These are phyloP conservation scores for Oenanthe oenanthe DNA, from an alignment of 2,113 vertebrate species.

Conservation along the genomic window DNA sequence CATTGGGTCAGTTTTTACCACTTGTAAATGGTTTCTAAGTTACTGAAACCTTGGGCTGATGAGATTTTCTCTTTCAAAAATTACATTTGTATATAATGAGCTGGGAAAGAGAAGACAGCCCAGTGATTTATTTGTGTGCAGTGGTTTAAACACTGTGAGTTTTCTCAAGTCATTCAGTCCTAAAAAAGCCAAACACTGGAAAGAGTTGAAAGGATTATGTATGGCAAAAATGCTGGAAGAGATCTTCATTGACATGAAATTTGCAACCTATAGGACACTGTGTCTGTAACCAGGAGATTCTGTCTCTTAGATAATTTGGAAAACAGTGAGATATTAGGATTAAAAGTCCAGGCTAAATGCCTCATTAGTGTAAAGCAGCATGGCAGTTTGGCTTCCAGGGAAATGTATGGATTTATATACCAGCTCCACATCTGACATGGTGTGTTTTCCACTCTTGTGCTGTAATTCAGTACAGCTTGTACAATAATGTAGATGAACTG, in stretches of 20 bases:
- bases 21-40: background rate
- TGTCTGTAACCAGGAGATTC: background rate
- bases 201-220: background rate
- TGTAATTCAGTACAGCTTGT: slow-evolving; percentile 26
- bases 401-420: background rate
- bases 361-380: background rate
- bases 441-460: background rate
- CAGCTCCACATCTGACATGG: background rate
- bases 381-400: background rate
- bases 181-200: background rate
- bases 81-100: background rate
- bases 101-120: background rate
- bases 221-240: background rate
- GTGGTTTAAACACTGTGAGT: background rate
- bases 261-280: background rate
- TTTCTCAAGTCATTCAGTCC: background rate
- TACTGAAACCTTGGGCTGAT: slow-evolving; percentile 1
- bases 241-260: background rate
- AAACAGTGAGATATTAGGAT: background rate
- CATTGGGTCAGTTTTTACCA: background rate
- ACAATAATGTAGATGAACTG: background rate
- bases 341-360: background rate
- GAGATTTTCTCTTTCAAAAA: background rate
- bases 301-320: background rate
- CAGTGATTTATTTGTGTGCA: background rate